Conservation (phyloP, 2,113 vertebrate species). For the Sinosuthora webbiana region DNA sequence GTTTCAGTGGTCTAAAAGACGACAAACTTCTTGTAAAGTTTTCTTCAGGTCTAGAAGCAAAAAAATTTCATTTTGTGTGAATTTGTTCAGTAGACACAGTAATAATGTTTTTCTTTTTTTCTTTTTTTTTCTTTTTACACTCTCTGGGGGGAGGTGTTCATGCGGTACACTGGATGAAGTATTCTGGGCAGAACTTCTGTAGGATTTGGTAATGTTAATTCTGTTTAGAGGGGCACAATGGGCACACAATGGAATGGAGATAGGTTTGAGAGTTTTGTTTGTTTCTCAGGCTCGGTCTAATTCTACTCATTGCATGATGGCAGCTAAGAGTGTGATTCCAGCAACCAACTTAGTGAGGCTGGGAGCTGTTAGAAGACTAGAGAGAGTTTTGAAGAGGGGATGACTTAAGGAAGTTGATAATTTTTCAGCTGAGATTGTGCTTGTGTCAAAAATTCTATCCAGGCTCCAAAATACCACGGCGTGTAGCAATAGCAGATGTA, state of each 20-base stretch:
- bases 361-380: background rate
- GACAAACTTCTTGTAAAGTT: background rate
- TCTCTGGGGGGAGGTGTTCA: accelerated
- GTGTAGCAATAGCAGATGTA: background rate
- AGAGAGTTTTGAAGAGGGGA: background rate
- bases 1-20: background rate
- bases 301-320: background rate
- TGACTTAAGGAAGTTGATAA: background rate
- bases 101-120: background rate
- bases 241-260: background rate
- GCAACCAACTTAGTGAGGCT: accelerated
- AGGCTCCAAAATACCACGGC: accelerated
- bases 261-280: background rate
- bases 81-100: background rate
- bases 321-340: background rate
- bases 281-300: background rate
- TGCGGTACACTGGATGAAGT: accelerated
- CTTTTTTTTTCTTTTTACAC: background rate
- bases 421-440: background rate
- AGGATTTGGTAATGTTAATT: background rate
- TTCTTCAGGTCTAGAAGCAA: background rate
- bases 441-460: background rate
- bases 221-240: background rate
- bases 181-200: background rate
- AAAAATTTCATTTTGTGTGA: background rate